Base-by-base conservation (phyloP, 1,140 invertebrate genomes). In the Eurytemora carolleeae region DNA sequence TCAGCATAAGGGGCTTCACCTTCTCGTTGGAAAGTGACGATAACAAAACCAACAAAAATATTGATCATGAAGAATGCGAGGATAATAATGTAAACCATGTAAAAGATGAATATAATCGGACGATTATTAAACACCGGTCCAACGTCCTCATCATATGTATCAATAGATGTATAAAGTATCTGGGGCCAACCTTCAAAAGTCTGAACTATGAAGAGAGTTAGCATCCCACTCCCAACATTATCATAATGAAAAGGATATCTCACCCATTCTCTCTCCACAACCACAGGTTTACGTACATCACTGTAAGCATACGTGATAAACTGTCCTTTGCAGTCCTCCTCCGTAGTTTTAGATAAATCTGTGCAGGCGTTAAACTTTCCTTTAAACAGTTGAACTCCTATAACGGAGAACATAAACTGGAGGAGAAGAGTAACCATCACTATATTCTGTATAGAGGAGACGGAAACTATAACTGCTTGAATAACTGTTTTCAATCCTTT, bases 1-100 rank as follows among this genome's bases (percentile, higher is more conserved):
- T 98, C 97, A 74, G 97, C 97, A 73, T 98, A 98, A 74, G 99
- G 96, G 74, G 98, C 93, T 78, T 99, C 95, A 71, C 95, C 95
- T 76, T 98, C 94, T 71, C 94, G 97, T 76, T 98, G 87, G 73
- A 92, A 92, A 68, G 95, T 98, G 71, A 99, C 96, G 75, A 99
- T 99, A 76, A 99, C 96, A 80, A 98, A 99, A 90, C 95, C 95
- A 68, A 99, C 95, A 79, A 99, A 99, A 75, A 99, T 98, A 77
- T 99, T 99, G 60, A 99, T 93, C 94, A 98, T 98, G 77, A 98
- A 98, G 78, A 94, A 93, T 64, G 89, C 91, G 72, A 96, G 95
- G 69, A 95, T 96, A 74, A 99, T 98, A 71, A 99, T 98, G 75
- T 97, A 99, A 73, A 96, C 86, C 68, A 99, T 98, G 76, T 96